Base-by-base conservation (phyloP, 2,113 vertebrate genomes). In the Vombatus ursinus region DNA sequence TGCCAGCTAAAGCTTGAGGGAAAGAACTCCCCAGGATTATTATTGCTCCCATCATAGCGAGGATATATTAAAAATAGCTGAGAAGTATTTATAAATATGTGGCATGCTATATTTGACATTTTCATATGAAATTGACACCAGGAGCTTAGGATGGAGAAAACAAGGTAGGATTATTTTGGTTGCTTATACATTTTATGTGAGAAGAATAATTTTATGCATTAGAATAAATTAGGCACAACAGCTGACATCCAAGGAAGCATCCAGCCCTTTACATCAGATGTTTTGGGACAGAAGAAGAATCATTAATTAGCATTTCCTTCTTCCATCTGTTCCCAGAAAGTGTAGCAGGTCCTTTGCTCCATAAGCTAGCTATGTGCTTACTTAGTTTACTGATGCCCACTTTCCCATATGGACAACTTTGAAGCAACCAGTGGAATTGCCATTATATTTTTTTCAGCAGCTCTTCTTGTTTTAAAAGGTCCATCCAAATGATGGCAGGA, bases 1-100 rank as follows among this genome's bases (percentile, higher is more conserved):
- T 48, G 51, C 52, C 10, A 49, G 10, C 11, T 90, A 84, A 54
- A 23, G 48, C 22, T 50, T 49, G 12, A 48, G 48, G 31, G 92
- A 84, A 91, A 90, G 61, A 12, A 48, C 84, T 91, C 26, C 89
- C 47, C 57, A 92, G 54, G 31, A 93, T 92, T 92, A 84, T 92
- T 93, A 92, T 9, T 95, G 48, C 3, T 52, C 47, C n/a, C n/a
- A 93, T 77, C 10, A 31, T 61, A 51, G 48, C 47, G 89, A 95
- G 23, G 14, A 92, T 54, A 31, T 11, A 50, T 94, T 93, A 93
- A 95, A 96, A 95, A 90, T 95, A 47, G 53, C 19, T 68, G 12
- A 61, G 25, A 77, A 95, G 2, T 93, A 2, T 91, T 3, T 90
- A 26, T 52, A 11, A 25, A 84, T 91, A 22, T 37, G 93, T n/a